A percentile compares a stretch with the other conserved stretches of the same genome.
These are phyloP conservation scores for Lophotis ruficrista DNA, from an alignment of 2,113 vertebrate genomes.

Conservation along the genomic window DNA sequence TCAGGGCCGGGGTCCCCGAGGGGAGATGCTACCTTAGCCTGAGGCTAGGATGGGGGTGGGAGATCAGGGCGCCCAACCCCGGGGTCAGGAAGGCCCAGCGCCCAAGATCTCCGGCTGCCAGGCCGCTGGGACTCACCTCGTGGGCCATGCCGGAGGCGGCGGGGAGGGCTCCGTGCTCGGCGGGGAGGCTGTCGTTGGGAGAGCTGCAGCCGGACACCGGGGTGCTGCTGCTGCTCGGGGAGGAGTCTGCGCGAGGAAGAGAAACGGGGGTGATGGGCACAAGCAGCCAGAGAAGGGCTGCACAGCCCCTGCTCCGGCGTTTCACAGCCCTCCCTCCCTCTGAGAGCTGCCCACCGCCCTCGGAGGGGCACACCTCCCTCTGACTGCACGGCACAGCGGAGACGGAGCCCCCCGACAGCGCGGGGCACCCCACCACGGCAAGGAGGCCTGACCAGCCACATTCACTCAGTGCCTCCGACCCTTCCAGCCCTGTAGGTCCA, in stretches of 20 bases:
- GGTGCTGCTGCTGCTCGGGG: conserved; percentile 90
- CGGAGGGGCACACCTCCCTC: too few relatives aligned
- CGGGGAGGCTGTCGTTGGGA: conserved; percentile 87
- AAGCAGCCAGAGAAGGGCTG: too few relatives aligned
- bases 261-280: background rate
- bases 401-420: background rate
- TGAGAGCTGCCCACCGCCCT: rapidly evolving
- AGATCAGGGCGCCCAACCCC: background rate
- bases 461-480: too few relatives aligned
- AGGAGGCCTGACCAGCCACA: rapidly evolving
- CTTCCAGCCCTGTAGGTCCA: background rate
- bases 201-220: conserved; percentile 90
- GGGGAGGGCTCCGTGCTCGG: conserved; percentile 77
- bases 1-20: background rate
- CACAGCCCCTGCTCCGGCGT: background rate
- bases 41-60: background rate
- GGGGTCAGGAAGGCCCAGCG: background rate
- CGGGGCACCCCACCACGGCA: rapidly evolving
- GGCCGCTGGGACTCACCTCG: conserved; percentile 75
- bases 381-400: rapidly evolving
- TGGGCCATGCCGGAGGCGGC: conserved; percentile 56
- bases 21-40: background rate
- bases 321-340: background rate
- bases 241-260: conserved; percentile 79
- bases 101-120: background rate